These are phyloP conservation scores for Synanthedon tipuliformis DNA, from an alignment of 2,888 invertebrate genomes.

Conservation along the genomic window DNA sequence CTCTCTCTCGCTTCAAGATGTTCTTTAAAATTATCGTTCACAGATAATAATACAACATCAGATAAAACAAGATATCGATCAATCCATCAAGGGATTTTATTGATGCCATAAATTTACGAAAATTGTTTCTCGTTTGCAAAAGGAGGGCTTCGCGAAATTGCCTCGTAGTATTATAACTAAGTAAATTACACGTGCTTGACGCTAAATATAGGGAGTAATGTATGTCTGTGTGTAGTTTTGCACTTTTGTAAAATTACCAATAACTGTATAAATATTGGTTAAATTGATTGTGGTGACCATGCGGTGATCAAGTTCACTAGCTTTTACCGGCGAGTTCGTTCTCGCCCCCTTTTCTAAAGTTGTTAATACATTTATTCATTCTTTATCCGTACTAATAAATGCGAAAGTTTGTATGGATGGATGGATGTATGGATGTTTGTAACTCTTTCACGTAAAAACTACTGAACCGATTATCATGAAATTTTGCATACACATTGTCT, in stretches of 20 bases:
- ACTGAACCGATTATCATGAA: no score
- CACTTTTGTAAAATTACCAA: slow-evolving; percentile 24
- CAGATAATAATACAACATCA: slow-evolving; percentile 6
- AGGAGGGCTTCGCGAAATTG: slow-evolving; percentile 27
- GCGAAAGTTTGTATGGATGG: no score
- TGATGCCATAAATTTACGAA: slow-evolving; percentile 36
- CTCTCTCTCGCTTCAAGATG: no score
- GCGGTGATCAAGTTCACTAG: no score
- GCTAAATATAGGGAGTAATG: slow-evolving; percentile 26
- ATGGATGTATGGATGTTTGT: no score
- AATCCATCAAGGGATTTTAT: slow-evolving; percentile 38
- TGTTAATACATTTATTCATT: no score
- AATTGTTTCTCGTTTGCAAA: slow-evolving; percentile 31
- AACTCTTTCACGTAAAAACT: no score
- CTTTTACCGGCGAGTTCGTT: no score
- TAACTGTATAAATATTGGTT: neutral
- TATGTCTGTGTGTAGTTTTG: slow-evolving; percentile 13
- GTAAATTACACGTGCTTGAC: slow-evolving; percentile 34
- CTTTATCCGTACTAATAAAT: no score
- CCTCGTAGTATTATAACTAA: slow-evolving; percentile 29
- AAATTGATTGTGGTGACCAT: neutral
- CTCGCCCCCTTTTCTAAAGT: no score
- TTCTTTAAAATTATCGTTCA: neutral
- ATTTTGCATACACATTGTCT: no score
- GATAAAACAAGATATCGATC: slow-evolving; percentile 34